phyloP scores from a whole-genome alignment of 2,113 vertebrate species.

The Macaca nemestrina region DNA sequence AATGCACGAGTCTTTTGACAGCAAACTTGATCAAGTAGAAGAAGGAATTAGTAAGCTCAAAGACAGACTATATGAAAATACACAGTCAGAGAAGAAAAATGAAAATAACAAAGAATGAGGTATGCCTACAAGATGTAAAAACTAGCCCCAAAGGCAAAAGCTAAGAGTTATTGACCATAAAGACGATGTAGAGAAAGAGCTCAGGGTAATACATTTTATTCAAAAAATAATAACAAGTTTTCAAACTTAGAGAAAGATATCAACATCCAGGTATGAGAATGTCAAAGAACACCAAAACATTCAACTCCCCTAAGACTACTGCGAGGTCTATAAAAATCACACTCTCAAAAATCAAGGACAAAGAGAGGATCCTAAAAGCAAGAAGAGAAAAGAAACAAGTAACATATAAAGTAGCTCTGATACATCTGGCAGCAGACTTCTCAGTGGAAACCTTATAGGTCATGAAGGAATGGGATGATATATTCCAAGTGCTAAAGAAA shows the following conservation, averaged over 20 bases:
- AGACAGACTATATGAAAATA: background rate
- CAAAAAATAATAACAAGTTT: background rate
- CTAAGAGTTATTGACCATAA: background rate
- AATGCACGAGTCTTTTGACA: background rate
- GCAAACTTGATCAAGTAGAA: background rate
- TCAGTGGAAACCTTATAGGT: background rate
- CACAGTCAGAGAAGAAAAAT: background rate
- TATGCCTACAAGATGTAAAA: background rate
- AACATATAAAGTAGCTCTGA: background rate
- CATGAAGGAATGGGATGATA: background rate
- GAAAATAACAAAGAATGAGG: background rate
- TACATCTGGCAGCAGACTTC: background rate
- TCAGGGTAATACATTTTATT: background rate
- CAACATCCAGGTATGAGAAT: background rate
- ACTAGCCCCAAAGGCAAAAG: background rate
- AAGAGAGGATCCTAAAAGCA: background rate
- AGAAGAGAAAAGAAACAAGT: background rate
- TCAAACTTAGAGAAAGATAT: background rate
- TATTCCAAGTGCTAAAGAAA: background rate
- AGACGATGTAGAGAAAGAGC: background rate
- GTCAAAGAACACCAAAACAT: background rate
- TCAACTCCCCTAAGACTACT: background rate
- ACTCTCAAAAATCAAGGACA: background rate
- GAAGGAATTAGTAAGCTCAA: background rate
- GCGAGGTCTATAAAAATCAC: background rate